A percentile compares a stretch with the other conserved stretches of the same genome.
Evolutionary conservation across 2,888 invertebrate species (phyloP).

Genomic region (Deilephila elpenor): DNA sequence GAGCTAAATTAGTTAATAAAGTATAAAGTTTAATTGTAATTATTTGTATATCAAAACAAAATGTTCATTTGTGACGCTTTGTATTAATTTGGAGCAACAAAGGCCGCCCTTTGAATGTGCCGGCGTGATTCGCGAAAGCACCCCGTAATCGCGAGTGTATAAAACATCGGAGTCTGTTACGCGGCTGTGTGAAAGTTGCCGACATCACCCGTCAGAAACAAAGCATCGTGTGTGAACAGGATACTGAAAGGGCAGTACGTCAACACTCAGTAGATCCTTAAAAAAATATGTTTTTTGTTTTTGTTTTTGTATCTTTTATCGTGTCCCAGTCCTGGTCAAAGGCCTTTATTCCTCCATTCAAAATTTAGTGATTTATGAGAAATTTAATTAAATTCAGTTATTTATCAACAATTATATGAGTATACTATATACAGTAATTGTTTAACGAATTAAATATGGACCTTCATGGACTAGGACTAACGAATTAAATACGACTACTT

Average conservation of each 20-base stretch:
- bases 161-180: slow-evolving; percentile 29
- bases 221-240: slow-evolving; percentile 43
- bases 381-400: no score
- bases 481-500: no score
- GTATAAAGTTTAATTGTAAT: slow-evolving; percentile 13
- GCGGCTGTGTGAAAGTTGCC: slow-evolving; percentile 44
- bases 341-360: no score
- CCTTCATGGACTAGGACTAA: no score
- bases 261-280: not conserved
- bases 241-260: slow-evolving; percentile 14
- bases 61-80: slow-evolving; percentile 18
- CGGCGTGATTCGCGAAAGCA: slow-evolving; percentile 17
- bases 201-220: slow-evolving; percentile 56
- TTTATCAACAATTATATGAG: not conserved
- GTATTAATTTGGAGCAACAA: slow-evolving; percentile 15
- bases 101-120: slow-evolving; percentile 12
- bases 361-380: no score
- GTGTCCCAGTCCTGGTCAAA: no score
- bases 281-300: no score
- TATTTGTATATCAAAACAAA: not conserved
- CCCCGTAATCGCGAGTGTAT: slow-evolving; percentile 25
- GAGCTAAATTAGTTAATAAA: not conserved
- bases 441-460: no score
- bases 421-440: not conserved
- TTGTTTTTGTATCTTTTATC: no score